These are phyloP conservation scores for Orthosia gothica DNA, from an alignment of 2,888 invertebrate genomes.

Conservation along the genomic window DNA sequence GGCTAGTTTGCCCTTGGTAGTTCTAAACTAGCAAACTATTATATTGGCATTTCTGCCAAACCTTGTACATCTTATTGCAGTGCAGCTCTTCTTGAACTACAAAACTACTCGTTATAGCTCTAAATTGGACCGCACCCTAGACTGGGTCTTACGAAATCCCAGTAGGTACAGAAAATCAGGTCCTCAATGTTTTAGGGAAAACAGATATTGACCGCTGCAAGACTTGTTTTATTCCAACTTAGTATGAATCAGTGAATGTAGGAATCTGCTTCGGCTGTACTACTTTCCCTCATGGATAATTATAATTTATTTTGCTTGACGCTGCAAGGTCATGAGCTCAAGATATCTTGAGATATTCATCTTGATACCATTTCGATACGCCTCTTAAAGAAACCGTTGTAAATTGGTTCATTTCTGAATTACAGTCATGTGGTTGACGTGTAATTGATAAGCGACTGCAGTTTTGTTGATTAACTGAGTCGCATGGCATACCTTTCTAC, in stretches of 20 bases:
- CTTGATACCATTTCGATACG: constrained; percentile 11
- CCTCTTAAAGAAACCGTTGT: constrained; percentile 15
- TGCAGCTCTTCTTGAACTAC: too few relatives aligned
- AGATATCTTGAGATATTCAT: background rate
- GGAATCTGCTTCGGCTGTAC: background rate
- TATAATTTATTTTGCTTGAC: background rate
- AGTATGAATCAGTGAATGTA: background rate
- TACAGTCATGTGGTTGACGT: constrained; percentile 15
- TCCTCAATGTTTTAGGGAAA: too few relatives aligned
- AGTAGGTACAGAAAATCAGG: too few relatives aligned
- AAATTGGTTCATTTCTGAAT: constrained; percentile 39
- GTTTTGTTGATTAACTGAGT: constrained; percentile 24
- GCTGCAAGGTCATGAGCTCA: background rate
- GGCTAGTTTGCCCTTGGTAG: too few relatives aligned
- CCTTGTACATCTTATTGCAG: too few relatives aligned
- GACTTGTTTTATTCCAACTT: background rate
- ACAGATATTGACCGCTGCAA: background rate
- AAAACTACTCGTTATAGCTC: too few relatives aligned
- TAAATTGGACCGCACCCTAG: too few relatives aligned
- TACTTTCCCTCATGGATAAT: background rate
- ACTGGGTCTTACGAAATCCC: too few relatives aligned
- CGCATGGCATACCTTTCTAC: background rate
- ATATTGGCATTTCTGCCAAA: too few relatives aligned
- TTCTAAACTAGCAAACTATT: too few relatives aligned
- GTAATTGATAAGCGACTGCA: constrained; percentile 29